Conservation (phyloP, 2,113 vertebrate species). For the Xiphias gladius region DNA sequence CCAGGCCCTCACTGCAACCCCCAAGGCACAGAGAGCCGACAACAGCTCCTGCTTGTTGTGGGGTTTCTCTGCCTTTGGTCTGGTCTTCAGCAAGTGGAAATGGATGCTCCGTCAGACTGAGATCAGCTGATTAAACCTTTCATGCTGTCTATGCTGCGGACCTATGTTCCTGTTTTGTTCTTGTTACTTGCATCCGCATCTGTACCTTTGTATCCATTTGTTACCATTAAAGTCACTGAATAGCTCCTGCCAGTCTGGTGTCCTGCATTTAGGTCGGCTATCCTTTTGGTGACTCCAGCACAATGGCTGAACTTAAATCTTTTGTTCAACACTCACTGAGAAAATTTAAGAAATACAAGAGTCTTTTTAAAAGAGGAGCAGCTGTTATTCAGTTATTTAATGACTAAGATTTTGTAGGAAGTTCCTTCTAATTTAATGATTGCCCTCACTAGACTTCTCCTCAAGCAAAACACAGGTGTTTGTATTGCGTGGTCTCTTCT, state of each 20-base stretch:
- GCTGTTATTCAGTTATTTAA: slow-evolving; percentile 1
- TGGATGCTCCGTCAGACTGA: no score
- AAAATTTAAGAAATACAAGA: not conserved
- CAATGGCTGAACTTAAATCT: not conserved
- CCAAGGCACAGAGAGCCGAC: no score
- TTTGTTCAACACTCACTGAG: not conserved
- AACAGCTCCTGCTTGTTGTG: no score
- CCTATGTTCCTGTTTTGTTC: not conserved
- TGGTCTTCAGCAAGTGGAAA: no score
- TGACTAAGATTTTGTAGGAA: not conserved
- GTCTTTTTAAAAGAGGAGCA: slow-evolving; percentile 2
- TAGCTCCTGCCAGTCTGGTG: not conserved
- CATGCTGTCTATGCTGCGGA: no score
- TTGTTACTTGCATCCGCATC: not conserved
- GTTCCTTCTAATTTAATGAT: slow-evolving; percentile 11
- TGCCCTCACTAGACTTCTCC: not conserved
- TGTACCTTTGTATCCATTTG: not conserved
- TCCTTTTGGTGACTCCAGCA: not conserved
- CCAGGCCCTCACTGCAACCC: no score
- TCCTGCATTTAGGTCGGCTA: not conserved
- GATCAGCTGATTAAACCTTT: no score
- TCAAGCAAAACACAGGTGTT: not conserved
- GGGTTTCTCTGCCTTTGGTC: no score
- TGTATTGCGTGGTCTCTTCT: not conserved
- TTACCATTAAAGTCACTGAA: not conserved